Evolutionary conservation across 2,797 vertebrate species (phyloP), one percentile per base, ranked within the genome.

Genomic region (Aphelocoma californica): DNA sequence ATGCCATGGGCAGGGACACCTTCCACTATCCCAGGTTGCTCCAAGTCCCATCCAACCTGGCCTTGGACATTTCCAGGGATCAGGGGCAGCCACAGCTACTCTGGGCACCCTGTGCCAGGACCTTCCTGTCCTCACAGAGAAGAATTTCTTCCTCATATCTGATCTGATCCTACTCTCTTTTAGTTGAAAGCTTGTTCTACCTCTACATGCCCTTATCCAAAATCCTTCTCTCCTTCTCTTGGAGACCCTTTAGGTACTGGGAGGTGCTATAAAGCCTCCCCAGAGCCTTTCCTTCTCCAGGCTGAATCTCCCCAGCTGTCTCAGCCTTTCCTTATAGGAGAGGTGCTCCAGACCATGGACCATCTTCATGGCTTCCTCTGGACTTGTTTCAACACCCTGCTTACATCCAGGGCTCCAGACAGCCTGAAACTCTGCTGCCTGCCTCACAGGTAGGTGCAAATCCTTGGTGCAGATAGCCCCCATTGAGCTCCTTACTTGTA

Each of bases 61-160:
- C 29, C 12, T 44, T 21, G 44, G 29, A 1, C 36, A 38, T 9
- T 64, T 0, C 24, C 65, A 77, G 57, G 20, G 18, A 19, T 64
- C 79, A 81, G 44, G 20, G 19, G 24, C 64, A 62, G 32, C 50
- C 79, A 18, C 36, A 64, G 50, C 20, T 82, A 0, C 28, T 25
- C 36, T 62, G 57, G 16, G 28, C 36, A n/a, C 2, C 40, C 71
- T 64, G 44, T 57, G 57, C 44, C 50, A 83, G 50, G 24, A 12
- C 7, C 57, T 45, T 0, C 0, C 1, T 14, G 14, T 5, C n/a
- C 7, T 34, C n/a, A 25, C 17, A 57, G n/a, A 24, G 38, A 16
- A 45, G 5, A 1, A 40, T 78, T 65, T 57, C 18, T 8, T 23
- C 21, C 18, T 8, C 17, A 10, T 45, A 17, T 51, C 45, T 45